Conservation (phyloP, 1,140 invertebrate genomes). For the Eueides isabella region DNA sequence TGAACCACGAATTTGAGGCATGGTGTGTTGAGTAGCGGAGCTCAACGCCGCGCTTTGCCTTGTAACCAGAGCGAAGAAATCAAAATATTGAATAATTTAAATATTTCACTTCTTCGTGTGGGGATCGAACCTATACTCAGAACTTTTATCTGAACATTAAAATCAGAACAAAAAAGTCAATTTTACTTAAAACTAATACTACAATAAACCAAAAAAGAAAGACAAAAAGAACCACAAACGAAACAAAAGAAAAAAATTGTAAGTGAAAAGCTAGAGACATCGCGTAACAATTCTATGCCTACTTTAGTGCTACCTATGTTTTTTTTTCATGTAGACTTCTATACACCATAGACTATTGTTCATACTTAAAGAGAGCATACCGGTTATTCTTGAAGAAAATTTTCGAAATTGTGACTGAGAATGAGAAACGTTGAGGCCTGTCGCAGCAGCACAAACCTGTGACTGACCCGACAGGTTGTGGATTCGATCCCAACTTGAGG, state of each 20-base stretch:
- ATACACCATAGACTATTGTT: conserved; percentile 16
- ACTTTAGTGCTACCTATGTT: conserved; percentile 27
- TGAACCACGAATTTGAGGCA: too few relatives aligned
- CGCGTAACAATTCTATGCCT: conserved; percentile 30
- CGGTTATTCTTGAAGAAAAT: neutral
- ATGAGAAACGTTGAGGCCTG: too few relatives aligned
- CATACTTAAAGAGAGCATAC: conserved; percentile 2
- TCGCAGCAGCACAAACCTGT: too few relatives aligned
- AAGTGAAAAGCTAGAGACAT: conserved; percentile 31
- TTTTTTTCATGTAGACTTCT: neutral
- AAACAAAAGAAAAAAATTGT: conserved; percentile 28
- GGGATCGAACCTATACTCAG: too few relatives aligned
- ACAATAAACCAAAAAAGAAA: neutral
- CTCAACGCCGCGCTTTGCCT: too few relatives aligned
- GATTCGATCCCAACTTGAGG: too few relatives aligned
- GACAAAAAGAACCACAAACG: neutral
- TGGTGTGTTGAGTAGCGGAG: too few relatives aligned
- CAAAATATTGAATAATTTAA: too few relatives aligned
- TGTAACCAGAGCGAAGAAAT: too few relatives aligned
- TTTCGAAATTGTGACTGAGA: neutral
- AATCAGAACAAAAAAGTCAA: neutral
- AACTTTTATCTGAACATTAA: too few relatives aligned
- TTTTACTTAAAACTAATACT: neutral
- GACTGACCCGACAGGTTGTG: too few relatives aligned
- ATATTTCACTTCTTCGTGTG: too few relatives aligned